A percentile compares a stretch with the other conserved stretches of the same genome.
These are phyloP conservation scores for Dipodomys merriami DNA, from an alignment of 2,113 vertebrate species.

Conservation along the genomic window DNA sequence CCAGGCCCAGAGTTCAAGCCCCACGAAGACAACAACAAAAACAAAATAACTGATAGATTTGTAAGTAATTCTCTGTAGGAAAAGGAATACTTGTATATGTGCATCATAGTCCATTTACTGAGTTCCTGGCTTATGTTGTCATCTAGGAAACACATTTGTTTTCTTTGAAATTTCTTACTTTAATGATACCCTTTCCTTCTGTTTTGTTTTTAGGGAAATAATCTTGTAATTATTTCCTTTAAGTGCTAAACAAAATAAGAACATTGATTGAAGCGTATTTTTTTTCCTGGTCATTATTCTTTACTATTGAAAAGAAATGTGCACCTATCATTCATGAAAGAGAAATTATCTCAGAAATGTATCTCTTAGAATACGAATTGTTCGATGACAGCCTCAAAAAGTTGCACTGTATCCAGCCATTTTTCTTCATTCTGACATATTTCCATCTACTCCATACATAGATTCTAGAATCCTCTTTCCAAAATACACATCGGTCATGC, in stretches of 20 bases:
- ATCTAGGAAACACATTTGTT: neutral
- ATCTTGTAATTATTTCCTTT: neutral
- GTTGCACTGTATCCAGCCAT: no score
- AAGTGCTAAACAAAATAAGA: conserved; percentile 29
- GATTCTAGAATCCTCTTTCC: neutral
- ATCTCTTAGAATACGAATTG: no score
- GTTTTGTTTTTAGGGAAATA: neutral
- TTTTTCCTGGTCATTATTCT: neutral
- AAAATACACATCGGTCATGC: neutral
- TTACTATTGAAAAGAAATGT: neutral
- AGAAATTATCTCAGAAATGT: neutral
- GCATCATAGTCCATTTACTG: neutral
- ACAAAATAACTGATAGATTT: neutral
- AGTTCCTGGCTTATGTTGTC: neutral
- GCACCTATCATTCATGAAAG: neutral
- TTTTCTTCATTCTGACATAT: neutral
- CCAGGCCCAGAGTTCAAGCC: no score
- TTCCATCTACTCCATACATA: neutral
- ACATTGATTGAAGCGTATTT: neutral
- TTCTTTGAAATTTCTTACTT: neutral
- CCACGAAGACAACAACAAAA: no score
- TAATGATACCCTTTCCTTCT: neutral
- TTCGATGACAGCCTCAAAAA: no score
- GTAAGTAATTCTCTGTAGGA: neutral
- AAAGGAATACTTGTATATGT: neutral